Evolutionary conservation across 2,797 vertebrate genomes (phyloP), one percentile per base, ranked within the genome.

Genomic region (Argyrosomus regius): DNA sequence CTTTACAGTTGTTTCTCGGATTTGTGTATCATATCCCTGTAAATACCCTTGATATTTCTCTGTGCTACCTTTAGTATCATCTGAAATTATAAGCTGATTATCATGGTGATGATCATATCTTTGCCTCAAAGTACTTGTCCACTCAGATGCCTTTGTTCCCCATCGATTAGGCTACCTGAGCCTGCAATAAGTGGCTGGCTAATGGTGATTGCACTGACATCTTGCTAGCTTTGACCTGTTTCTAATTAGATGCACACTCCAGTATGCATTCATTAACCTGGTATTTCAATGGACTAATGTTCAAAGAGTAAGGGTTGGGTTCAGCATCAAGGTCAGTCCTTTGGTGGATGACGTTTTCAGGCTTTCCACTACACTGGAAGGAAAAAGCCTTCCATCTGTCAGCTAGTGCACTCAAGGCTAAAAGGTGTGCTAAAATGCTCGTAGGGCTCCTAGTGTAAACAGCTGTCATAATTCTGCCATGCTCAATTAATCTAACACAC

Each of bases 381-480:
- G 83, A 88, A 93, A 93, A 93, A 89, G 84, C 83, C 88, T 92
- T 93, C 91, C 91, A 93, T 94, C 93, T 94, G 93, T 94, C 93
- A 93, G 89, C 86, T 78, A 76, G 87, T 88, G 89, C 91, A 94
- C 93, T 94, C 93, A 89, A 91, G 90, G 92, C 92, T 93, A 92
- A 93, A 93, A 94, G 93, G 91, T 95, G 92, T 92, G 90, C 86
- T 94, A 91, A 95, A 94, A 95, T 90, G 89, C 91, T 93, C 72
- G 76, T 90, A 90, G 86, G 87, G 90, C 82, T 91, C 87, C 89
- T 87, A 89, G 91, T 94, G 94, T 96, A 95, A 95, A 95, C 94
- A 95, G 91, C 93, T 95, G 94, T 95, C 95, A 95, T 94, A 93
- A 94, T 94, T 92, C 93, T 95, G 94, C 92, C 94, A 95, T 88